Evolutionary conservation across 2,797 vertebrate genomes (phyloP).

Genomic region (Oreochromis mossambicus): DNA sequence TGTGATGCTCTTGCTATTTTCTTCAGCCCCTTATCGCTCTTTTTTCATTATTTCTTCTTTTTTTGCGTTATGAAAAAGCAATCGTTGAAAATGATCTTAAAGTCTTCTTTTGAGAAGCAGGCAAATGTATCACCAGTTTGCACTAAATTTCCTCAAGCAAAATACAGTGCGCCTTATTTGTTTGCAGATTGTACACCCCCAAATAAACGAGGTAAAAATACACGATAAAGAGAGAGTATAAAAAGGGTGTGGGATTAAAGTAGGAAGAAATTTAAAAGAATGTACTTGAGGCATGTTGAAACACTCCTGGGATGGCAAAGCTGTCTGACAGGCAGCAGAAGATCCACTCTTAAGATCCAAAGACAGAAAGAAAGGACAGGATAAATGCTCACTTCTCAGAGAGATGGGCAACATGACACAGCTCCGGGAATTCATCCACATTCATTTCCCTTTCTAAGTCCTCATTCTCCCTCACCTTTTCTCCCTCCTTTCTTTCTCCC

Average conservation of each 20-base stretch:
- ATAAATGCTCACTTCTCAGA: conserved; percentile 3
- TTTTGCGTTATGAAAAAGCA: not conserved
- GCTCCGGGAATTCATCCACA: conserved; percentile 33
- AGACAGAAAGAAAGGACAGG: not conserved
- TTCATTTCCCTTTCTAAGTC: conserved; percentile 12
- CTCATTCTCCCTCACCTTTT: conserved; percentile 30
- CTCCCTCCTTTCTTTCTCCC: conserved; percentile 29
- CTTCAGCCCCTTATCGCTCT: not conserved
- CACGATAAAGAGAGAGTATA: not conserved
- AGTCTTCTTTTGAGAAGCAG: not conserved
- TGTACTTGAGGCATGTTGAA: not conserved
- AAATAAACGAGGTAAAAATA: not conserved
- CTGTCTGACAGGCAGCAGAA: conserved; percentile 1
- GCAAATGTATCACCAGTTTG: not conserved
- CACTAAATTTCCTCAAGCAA: not conserved
- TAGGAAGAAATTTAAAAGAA: not conserved
- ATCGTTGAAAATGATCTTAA: not conserved
- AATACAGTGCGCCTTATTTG: not conserved
- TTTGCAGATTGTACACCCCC: not conserved
- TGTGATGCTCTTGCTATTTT: conserved; percentile 13
- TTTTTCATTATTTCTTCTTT: not conserved
- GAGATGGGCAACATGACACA: conserved; percentile 3
- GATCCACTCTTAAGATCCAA: not conserved
- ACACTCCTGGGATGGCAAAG: not conserved
- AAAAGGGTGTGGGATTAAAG: not conserved